phyloP scores from a whole-genome alignment of 2,797 vertebrate genomes.

The Podargus strigoides region DNA sequence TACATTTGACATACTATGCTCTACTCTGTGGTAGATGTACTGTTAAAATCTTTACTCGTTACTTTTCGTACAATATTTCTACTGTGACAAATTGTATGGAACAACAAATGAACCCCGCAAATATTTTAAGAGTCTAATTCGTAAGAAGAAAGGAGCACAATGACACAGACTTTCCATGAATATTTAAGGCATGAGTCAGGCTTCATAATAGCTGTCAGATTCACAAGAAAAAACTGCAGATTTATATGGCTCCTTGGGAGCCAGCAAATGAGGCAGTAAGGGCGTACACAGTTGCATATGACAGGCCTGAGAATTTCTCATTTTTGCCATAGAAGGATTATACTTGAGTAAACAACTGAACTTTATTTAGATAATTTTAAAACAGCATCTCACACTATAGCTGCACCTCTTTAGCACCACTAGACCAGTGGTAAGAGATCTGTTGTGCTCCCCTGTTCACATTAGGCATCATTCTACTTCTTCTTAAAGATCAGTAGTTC shows the following conservation, averaged over 20 bases:
- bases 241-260: background rate
- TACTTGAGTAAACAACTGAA: background rate
- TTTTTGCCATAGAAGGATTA: slow-evolving; percentile 45
- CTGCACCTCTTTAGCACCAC: background rate
- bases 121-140: slow-evolving; percentile 4
- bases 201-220: slow-evolving; percentile 10
- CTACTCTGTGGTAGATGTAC: background rate
- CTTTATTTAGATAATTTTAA: background rate
- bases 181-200: slow-evolving; percentile 1
- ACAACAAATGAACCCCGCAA: slow-evolving; percentile 6
- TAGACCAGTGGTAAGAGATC: background rate
- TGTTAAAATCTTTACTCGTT: background rate
- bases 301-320: slow-evolving; percentile 15
- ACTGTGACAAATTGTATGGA: background rate
- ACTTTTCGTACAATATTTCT: background rate
- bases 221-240: slow-evolving; percentile 7
- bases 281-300: background rate
- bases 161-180: slow-evolving; percentile 22
- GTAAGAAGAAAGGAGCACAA: background rate
- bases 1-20: background rate
- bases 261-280: background rate
- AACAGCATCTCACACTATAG: background rate
- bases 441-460: background rate
- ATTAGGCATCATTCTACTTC: background rate
- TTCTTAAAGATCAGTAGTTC: background rate